Base-by-base conservation (phyloP, 2,888 invertebrate genomes). In the Tetranychus truncatus region DNA sequence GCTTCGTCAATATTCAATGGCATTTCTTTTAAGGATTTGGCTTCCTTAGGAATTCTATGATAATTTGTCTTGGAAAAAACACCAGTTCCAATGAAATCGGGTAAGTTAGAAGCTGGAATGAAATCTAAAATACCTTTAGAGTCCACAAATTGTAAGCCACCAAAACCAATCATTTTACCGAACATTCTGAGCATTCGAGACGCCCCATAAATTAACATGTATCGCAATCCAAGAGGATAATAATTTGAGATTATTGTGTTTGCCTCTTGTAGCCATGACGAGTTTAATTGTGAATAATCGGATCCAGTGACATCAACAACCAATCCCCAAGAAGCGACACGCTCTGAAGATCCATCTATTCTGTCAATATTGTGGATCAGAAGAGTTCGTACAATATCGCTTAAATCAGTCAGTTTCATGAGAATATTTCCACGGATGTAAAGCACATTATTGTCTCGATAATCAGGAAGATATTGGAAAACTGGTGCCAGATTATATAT, bases 401-500 rank as follows among this genome's bases (percentile, higher is more conserved):
- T 55, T 7, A 55, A 55, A 7, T 55, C 55, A 15, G 6, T 55
- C 15, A 55, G 7, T 55, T 55, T 55, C 55, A 69, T 69, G 11
- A 69, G n/a, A 1, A 20, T 24, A 11, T 69, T 69, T 11, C 21
- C 34, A 24, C 69, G 69, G 8, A 69, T 24, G 34, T 69, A 69
- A n/a, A 69, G 21, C 9, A 24, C 21, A 69, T 24, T 24, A 11
- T 24, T 24, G 2, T 8, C 69, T 69, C 21, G 21, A 20, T 69
- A 24, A 8, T 69, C 69, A 6, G 69, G 69, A 11, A 69, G 34
- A 24, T 18, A 69, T 11, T 69, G 9, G 69, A 69, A 69, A 20
- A 69, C 69, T 69, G 69, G 69, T 24, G 69, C 11, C n/a, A 69
- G 34, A 20, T 69, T 21, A 69, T 69, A 69, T 15, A 69, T 69